Evolutionary conservation across 2,888 invertebrate species (phyloP), one percentile per base, ranked within the genome.

Genomic region (Dynastes maya): DNA sequence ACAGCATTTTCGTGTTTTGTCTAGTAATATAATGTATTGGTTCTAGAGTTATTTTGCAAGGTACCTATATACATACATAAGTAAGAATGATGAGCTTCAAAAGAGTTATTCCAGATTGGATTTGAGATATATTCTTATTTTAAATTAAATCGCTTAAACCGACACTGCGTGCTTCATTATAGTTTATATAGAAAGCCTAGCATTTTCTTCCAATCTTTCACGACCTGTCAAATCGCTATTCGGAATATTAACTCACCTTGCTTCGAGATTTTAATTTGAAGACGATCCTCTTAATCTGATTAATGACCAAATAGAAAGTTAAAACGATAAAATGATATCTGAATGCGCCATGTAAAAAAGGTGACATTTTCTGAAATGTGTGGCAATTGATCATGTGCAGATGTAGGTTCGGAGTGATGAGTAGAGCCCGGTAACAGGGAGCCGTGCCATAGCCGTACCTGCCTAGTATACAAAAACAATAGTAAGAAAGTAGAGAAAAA

Each of bases 181-280:
- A 40, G 49, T 27, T 61, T 61, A 53, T 55, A 32, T 74, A 45
- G 61, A 74, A 74, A 74, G 58, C 5, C n/a, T 61, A 22, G 63
- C 63, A 49, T 74, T 74, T 74, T 61, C 61, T 45, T 74, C 45
- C 22, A 45, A 45, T 61, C 72, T 61, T 61, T 74, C 61, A 74
- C 55, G 63, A 78, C 32, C 70, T 67, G 78, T 81, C 80, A 80
- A 81, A 80, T 81, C 79, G 78, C 80, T 78, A 78, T 80, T 67
- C 53, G 49, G 45, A 27, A 22, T 40, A 61, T 53, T 71, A 71
- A 71, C 32, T 55, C 55, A 71, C 27, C 37, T 79, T 9, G 72
- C 67, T 63, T 77, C 22, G 49, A 78, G 63, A 75, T 75, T 78
- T 65, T 76, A 79, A 78, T 80, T 79, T 78, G 67, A 78, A 78